These are phyloP conservation scores for Haplochromis burtoni DNA, from an alignment of 2,113 vertebrate species.

Conservation along the genomic window DNA sequence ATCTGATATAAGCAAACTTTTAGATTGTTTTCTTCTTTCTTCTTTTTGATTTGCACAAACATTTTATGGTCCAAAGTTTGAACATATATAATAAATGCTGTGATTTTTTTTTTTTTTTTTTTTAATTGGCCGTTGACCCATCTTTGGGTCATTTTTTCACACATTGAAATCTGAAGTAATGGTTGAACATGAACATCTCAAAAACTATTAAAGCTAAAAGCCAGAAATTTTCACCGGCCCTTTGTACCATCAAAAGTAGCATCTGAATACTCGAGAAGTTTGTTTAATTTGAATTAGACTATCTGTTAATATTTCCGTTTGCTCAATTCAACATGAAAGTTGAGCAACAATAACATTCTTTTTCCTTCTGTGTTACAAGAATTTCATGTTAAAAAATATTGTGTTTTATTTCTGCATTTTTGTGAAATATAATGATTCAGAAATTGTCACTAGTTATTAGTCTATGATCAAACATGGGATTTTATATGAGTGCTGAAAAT, in stretches of 20 bases:
- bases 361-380: neutral
- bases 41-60: neutral
- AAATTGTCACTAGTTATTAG: neutral
- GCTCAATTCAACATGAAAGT: neutral
- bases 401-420: neutral
- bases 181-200: neutral
- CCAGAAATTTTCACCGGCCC: neutral
- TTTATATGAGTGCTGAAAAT: neutral
- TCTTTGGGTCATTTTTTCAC: neutral
- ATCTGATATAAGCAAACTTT: neutral
- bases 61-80: neutral
- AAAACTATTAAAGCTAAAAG: neutral
- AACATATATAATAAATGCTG: neutral
- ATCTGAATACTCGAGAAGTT: neutral
- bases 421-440: neutral
- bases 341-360: neutral
- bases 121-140: neutral
- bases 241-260: neutral
- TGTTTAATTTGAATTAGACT: neutral
- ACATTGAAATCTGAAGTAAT: neutral
- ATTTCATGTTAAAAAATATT: neutral
- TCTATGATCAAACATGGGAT: neutral
- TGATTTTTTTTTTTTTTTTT: neutral
- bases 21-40: neutral
- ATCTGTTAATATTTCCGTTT: neutral